These are phyloP conservation scores for Sinocyclocheilus anshuiensis DNA, from an alignment of 2,113 vertebrate species.

Conservation along the genomic window DNA sequence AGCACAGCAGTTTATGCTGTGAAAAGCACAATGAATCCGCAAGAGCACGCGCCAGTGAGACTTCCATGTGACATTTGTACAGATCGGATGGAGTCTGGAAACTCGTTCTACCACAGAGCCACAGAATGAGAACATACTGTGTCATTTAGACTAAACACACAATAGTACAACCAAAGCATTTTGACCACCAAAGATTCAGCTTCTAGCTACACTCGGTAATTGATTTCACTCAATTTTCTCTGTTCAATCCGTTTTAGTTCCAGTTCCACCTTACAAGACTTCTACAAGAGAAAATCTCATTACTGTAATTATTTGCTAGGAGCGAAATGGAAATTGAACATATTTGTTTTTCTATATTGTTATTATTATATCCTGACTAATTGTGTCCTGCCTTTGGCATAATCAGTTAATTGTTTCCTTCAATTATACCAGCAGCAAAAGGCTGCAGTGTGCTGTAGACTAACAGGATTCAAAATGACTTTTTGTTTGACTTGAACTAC, in stretches of 20 bases:
- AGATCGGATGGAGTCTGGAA: background rate
- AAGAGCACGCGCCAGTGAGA: background rate
- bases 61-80: background rate
- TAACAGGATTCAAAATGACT: background rate
- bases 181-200: constrained; percentile 56
- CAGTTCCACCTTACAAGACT: constrained; percentile 54
- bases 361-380: constrained; percentile 58
- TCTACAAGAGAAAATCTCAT: constrained; percentile 65
- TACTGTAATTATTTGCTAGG: constrained; percentile 65
- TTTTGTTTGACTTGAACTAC: constrained; percentile 1
- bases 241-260: constrained; percentile 57
- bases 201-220: constrained; percentile 62
- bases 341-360: constrained; percentile 59
- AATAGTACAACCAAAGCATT: background rate
- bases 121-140: background rate
- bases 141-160: too few relatives aligned
- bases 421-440: constrained; percentile 14
- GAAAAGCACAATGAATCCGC: background rate
- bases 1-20: background rate
- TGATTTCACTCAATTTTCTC: constrained; percentile 60
- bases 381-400: constrained; percentile 59
- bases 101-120: background rate
- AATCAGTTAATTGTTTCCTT: constrained; percentile 58
- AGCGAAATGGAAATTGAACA: constrained; percentile 58
- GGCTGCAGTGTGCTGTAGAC: background rate